Conservation (phyloP, 1,140 invertebrate species). For the Lordiphosa collinella region DNA sequence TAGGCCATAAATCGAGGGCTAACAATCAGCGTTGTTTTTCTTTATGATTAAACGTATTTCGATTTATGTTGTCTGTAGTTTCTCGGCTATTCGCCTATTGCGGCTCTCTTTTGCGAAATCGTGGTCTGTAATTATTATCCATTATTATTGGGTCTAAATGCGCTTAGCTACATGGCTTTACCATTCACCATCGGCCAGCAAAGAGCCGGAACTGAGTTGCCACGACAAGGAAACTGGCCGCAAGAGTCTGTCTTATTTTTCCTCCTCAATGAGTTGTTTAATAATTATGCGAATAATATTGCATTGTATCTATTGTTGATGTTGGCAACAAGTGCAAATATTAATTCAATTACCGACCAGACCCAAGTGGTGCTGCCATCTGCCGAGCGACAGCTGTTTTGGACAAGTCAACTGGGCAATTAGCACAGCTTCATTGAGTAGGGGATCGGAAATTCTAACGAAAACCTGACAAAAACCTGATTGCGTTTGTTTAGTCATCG, state of each 20-base stretch:
- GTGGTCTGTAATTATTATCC: conserved; percentile 71
- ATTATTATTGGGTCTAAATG: conserved; percentile 68
- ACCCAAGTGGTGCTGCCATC: conserved; percentile 3
- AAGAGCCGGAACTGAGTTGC: conserved; percentile 53
- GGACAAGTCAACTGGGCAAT: conserved; percentile 22
- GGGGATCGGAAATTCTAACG: conserved; percentile 39
- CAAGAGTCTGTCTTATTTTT: too few relatives aligned
- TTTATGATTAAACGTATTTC: conserved; percentile 64
- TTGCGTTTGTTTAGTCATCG: conserved; percentile 55
- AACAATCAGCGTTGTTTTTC: conserved; percentile 49
- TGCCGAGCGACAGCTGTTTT: conserved; percentile 32
- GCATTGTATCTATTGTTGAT: conserved; percentile 19
- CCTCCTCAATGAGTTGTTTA: conserved; percentile 58
- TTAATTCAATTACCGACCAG: conserved; percentile 51
- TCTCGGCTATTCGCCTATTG: conserved; percentile 16
- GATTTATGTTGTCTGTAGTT: conserved; percentile 42
- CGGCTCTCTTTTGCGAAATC: conserved; percentile 52
- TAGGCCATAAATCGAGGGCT: conserved; percentile 52
- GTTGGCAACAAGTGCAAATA: conserved; percentile 53
- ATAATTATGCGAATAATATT: conserved; percentile 58
- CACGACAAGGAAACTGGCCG: conserved; percentile 14
- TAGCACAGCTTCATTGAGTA: conserved; percentile 7
- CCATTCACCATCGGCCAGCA: conserved; percentile 33
- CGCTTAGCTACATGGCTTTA: conserved; percentile 25
- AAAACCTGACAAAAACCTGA: conserved; percentile 47